Conservation (phyloP, 2,888 invertebrate species). For the Tipula confusa region DNA sequence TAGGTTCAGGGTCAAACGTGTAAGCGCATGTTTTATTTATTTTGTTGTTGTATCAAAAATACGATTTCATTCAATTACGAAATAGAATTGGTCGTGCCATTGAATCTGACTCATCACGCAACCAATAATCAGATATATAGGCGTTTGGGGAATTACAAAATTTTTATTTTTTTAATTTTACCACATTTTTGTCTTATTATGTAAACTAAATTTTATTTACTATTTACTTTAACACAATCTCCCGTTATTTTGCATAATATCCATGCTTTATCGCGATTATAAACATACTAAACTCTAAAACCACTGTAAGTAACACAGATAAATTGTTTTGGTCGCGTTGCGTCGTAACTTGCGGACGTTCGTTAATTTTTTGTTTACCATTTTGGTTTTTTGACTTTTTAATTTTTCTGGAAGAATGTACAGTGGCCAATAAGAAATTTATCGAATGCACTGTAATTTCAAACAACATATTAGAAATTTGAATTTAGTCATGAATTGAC, state of each 20-base stretch:
- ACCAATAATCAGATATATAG: background rate
- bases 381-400: no score
- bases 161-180: no score
- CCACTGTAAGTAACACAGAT: background rate
- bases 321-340: background rate
- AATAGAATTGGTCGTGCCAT: no score
- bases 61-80: background rate
- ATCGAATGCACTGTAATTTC: no score
- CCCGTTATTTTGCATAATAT: background rate
- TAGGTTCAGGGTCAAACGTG: background rate
- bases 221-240: background rate
- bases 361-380: background rate
- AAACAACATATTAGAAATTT: no score
- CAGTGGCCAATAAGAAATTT: no score
- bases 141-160: background rate
- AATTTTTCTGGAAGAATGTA: no score
- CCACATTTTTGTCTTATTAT: no score
- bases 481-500: no score
- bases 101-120: background rate
- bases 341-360: background rate
- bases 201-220: background rate
- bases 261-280: background rate
- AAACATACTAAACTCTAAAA: background rate
- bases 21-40: background rate
- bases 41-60: no score